These are phyloP conservation scores for Stegostoma tigrinum DNA, from an alignment of 2,113 vertebrate genomes.

Conservation along the genomic window DNA sequence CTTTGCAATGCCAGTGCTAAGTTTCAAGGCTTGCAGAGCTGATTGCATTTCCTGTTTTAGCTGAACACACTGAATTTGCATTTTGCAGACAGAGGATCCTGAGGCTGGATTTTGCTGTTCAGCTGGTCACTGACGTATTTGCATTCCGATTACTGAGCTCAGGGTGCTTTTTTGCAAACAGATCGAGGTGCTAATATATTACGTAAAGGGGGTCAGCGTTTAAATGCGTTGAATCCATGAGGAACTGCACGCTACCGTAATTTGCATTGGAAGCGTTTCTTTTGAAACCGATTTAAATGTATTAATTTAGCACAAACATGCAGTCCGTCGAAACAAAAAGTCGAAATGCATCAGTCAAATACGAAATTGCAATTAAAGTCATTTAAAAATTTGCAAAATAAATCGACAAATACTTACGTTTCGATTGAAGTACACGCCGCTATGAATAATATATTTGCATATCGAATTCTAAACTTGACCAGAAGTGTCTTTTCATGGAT, in stretches of 20 bases:
- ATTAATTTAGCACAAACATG: neutral
- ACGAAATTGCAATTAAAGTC: neutral
- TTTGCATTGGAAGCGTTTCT: neutral
- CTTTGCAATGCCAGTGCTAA: constrained; percentile 69
- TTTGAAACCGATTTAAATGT: neutral
- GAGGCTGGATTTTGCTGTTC: constrained; percentile 26
- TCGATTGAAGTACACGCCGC: neutral
- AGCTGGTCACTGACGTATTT: constrained; percentile 33
- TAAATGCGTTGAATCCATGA: constrained; percentile 24
- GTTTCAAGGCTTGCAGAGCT: constrained; percentile 67
- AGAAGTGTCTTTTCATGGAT: neutral
- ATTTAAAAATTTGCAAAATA: neutral
- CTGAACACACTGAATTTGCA: constrained; percentile 31
- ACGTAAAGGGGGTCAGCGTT: constrained; percentile 1
- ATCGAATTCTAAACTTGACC: neutral
- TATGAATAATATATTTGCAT: neutral
- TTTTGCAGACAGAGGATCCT: constrained; percentile 19
- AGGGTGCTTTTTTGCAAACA: constrained; percentile 25
- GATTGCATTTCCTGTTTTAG: constrained; percentile 85
- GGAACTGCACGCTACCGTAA: neutral
- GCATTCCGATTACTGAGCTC: constrained; percentile 34
- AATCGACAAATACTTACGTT: neutral
- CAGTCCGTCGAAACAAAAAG: neutral
- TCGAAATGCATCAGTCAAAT: neutral
- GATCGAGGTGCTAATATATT: constrained; percentile 27